phyloP scores from a whole-genome alignment of 2,888 invertebrate species.

The Platycheirus rosarum region DNA sequence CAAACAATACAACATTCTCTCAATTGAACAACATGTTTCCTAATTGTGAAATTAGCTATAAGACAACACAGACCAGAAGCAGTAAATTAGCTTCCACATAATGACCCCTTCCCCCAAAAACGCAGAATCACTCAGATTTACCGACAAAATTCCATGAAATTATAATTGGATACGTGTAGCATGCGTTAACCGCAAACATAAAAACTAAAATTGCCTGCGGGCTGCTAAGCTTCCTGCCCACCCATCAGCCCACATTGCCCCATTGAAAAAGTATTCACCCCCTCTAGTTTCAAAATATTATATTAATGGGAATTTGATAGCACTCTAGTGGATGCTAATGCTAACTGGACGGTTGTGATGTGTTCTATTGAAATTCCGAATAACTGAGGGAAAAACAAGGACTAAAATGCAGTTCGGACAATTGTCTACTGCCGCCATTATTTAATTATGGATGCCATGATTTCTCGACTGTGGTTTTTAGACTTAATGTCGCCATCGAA shows the following conservation, averaged over 20 bases:
- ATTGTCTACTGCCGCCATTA: conserved; percentile 40
- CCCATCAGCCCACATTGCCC: conserved; percentile 1
- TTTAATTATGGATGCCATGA: conserved; percentile 64
- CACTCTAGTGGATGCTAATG: background rate
- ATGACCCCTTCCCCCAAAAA: background rate
- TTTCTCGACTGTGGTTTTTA: conserved; percentile 58
- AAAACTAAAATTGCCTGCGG: conserved; percentile 62
- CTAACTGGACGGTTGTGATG: conserved; percentile 12
- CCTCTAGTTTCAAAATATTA: background rate
- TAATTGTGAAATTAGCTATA: background rate
- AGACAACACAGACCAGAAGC: background rate
- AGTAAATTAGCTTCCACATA: background rate
- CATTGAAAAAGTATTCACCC: background rate
- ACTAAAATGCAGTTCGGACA: conserved; percentile 19
- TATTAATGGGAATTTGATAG: conserved; percentile 63
- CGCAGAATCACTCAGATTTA: conserved; percentile 5
- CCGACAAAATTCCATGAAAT: conserved; percentile 49
- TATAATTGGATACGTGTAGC: conserved; percentile 64
- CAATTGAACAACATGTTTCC: background rate
- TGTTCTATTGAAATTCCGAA: conserved; percentile 26
- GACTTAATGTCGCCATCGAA: conserved; percentile 51
- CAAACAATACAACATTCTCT: too few relatives aligned
- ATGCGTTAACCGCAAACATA: conserved; percentile 48
- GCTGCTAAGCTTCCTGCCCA: conserved; percentile 2
- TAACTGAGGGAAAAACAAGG: conserved; percentile 7